phyloP scores from a whole-genome alignment of 2,113 vertebrate species.

The Lichenostomus cassidix region DNA sequence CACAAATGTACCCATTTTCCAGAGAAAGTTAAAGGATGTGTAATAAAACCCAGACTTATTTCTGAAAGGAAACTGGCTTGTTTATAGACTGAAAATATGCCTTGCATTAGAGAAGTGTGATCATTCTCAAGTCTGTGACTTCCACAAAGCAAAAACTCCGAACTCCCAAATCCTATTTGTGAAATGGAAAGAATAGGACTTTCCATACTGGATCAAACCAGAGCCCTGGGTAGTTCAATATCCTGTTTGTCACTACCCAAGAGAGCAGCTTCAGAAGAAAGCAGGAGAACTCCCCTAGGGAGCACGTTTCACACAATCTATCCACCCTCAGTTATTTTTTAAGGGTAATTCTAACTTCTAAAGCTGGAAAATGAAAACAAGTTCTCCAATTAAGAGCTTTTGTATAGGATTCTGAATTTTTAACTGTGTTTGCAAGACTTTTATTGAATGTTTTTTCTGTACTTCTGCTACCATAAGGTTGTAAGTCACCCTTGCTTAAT shows the following conservation, averaged over 20 bases:
- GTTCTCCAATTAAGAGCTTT: background rate
- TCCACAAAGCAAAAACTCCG: background rate
- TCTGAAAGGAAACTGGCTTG: slow-evolving; percentile 23
- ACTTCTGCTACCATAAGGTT: background rate
- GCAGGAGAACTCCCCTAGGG: background rate
- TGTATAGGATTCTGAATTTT: background rate
- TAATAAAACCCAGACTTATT: slow-evolving; percentile 43
- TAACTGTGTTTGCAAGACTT: background rate
- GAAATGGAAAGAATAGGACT: slow-evolving; percentile 25
- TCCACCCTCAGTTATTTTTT: background rate
- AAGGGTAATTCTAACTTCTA: background rate
- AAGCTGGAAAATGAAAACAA: background rate
- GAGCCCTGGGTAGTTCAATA: slow-evolving; percentile 9
- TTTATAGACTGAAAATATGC: slow-evolving; percentile 46
- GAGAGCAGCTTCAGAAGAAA: background rate
- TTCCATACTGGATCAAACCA: slow-evolving; percentile 28
- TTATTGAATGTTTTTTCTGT: background rate
- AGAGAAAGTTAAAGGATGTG: slow-evolving; percentile 17
- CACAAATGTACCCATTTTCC: slow-evolving; percentile 1
- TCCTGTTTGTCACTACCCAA: background rate
- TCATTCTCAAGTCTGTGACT: slow-evolving; percentile 30
- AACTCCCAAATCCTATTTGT: background rate
- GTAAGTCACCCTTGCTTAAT: background rate
- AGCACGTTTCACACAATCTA: background rate
- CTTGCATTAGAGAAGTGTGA: slow-evolving; percentile 53